phyloP scores from a whole-genome alignment of 2,797 vertebrate genomes.

The Hybognathus amarus region DNA sequence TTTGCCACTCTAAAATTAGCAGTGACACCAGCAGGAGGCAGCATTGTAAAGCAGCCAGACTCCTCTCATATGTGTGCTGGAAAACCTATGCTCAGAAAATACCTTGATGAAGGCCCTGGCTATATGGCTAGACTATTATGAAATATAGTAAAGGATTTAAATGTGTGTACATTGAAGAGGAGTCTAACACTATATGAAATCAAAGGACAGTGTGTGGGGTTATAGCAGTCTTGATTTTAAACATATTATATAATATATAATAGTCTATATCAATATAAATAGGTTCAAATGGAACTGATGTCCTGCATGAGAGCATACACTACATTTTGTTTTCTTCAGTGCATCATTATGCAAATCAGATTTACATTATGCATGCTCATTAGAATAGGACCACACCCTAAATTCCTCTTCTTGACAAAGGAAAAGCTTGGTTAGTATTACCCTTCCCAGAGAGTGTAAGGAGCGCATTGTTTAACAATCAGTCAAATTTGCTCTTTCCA shows the following conservation, averaged over 20 bases:
- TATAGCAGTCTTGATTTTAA: background rate
- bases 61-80: slow-evolving; percentile 8
- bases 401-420: slow-evolving; percentile 1
- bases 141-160: background rate
- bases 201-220: background rate
- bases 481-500: slow-evolving; percentile 10
- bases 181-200: background rate
- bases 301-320: background rate
- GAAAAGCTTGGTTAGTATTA: slow-evolving; percentile 1
- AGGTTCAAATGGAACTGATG: background rate
- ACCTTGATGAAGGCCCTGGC: background rate
- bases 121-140: background rate
- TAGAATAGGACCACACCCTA: slow-evolving; percentile 44
- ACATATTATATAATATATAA: background rate
- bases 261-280: background rate
- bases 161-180: too few relatives aligned
- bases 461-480: slow-evolving; percentile 3
- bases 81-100: slow-evolving; percentile 8
- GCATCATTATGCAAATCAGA: slow-evolving; percentile 25
- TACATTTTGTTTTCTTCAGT: background rate
- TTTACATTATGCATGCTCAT: slow-evolving; percentile 19
- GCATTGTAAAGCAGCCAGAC: slow-evolving; percentile 45
- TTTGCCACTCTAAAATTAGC: slow-evolving; percentile 41
- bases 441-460: background rate
- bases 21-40: slow-evolving; percentile 71